phyloP scores from a whole-genome alignment of 2,888 invertebrate species.

The Eurytoma californica region DNA sequence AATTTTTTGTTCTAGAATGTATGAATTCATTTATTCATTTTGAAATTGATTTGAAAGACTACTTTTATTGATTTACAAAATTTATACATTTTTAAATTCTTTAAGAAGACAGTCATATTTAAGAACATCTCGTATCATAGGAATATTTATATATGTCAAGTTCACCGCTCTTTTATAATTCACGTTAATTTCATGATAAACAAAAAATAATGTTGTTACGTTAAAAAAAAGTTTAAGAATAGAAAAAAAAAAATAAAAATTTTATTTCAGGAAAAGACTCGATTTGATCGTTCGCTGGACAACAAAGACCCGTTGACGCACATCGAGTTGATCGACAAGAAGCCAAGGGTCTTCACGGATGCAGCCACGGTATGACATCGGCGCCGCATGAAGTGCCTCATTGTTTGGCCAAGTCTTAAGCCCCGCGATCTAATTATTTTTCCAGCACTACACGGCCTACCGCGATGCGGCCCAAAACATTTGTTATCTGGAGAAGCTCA shows the following conservation, averaged over 20 bases:
- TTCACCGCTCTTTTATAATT: too few species aligned
- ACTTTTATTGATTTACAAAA: too few species aligned
- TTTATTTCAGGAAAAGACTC: slow-evolving; percentile 63
- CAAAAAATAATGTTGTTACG: too few species aligned
- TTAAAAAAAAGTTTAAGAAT: neutral
- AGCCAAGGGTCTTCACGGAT: slow-evolving; percentile 66
- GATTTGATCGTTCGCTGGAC: slow-evolving; percentile 65
- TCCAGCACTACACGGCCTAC: slow-evolving; percentile 74
- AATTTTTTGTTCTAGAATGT: too few species aligned
- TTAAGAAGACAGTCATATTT: too few species aligned
- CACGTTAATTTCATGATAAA: too few species aligned
- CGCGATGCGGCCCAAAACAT: slow-evolving; percentile 72
- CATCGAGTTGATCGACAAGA: slow-evolving; percentile 35
- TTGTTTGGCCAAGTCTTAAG: neutral
- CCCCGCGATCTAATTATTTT: neutral
- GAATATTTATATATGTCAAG: too few species aligned
- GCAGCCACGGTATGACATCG: slow-evolving; percentile 63
- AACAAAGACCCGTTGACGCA: slow-evolving; percentile 40
- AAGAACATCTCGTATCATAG: too few species aligned
- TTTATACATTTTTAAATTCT: too few species aligned
- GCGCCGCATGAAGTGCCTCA: too few species aligned
- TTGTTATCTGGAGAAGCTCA: slow-evolving; percentile 75
- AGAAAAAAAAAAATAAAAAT: neutral
- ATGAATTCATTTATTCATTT: too few species aligned
- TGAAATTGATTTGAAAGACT: too few species aligned